Evolutionary conservation across 2,888 invertebrate species (phyloP), one percentile per base, ranked within the genome.

Genomic region (Aradus depressus): DNA sequence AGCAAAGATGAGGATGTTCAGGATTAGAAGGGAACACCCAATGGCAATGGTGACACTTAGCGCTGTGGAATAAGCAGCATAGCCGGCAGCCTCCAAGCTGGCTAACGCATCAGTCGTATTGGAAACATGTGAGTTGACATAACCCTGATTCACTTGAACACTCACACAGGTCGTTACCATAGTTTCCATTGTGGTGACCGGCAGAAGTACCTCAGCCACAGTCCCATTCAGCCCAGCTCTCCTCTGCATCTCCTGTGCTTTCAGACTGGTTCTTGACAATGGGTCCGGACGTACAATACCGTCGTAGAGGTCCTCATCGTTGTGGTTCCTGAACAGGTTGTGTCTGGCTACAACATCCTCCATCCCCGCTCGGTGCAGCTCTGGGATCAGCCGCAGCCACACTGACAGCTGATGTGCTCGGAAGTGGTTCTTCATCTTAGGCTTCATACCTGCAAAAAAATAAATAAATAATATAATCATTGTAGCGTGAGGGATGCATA

Each of bases 331-430:
- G 70, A 93, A 88, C 59, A 91, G 76, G 69, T 93, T 92, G 71
- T 91, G 89, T 41, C 84, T 74, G 1, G 84, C 81, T 37, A 85
- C 84, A 6, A 86, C 87, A 67, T 88, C 88, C 63, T 87, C 88
- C 86, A 88, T 88, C 3, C 88, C 88, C 0, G 63, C 60, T 48
- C 87, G 74, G 66, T 89, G 88, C 0, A 89, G 74, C 67, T 93
- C 92, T 0, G 95, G 95, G 41, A 96, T 86, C 5, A 95, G 76
- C 4, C 93, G 83, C 6, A 93, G 70, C 96, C 96, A 96, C 38
- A 95, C 88, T 41, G 93, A 92, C 44, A 95, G 75, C 66, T 93
- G 91, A 69, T 93, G 92, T 2, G 93, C 91, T 43, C 93, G 77
- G 71, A 89, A 95, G 71, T 93, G 93, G 67, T 91, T 90, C 66